Evolutionary conservation across 2,797 vertebrate species (phyloP).

Genomic region (Premnoplex brunnescens): DNA sequence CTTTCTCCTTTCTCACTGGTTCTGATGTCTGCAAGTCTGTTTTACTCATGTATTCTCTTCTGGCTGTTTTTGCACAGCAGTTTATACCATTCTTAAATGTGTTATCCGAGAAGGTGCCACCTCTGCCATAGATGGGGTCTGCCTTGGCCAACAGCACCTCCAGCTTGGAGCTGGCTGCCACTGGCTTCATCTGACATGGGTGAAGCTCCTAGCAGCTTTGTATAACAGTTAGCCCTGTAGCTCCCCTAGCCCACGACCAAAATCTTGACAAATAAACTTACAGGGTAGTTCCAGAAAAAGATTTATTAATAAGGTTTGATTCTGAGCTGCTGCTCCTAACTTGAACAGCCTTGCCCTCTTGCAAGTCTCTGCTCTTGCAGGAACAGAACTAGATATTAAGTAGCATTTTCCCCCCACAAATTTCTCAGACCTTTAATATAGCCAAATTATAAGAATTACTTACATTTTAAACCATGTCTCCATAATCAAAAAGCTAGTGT

Average conservation of each 20-base stretch:
- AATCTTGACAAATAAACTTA: background rate
- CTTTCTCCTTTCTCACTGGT: background rate
- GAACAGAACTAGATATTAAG: background rate
- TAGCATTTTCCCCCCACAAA: background rate
- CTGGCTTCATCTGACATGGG: background rate
- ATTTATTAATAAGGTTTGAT: background rate
- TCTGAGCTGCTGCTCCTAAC: background rate
- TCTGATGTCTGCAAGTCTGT: background rate
- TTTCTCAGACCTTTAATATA: background rate
- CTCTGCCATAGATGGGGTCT: rapidly evolving
- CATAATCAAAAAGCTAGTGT: background rate
- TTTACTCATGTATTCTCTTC: background rate
- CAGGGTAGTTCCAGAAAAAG: background rate
- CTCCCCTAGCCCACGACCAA: rapidly evolving
- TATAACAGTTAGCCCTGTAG: no score
- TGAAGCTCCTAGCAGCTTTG: background rate
- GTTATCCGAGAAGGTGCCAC: background rate
- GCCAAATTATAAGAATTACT: background rate
- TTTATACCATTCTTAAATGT: background rate
- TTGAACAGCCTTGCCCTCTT: background rate
- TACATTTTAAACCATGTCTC: background rate
- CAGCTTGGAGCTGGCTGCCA: background rate
- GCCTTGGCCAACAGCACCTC: no score
- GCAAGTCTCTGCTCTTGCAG: background rate
- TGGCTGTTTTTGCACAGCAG: rapidly evolving